Percentiles rank a stretch among this genome's conserved stretches.
phyloP scores from a whole-genome alignment of 1,140 invertebrate genomes.

The Solen grandis region DNA sequence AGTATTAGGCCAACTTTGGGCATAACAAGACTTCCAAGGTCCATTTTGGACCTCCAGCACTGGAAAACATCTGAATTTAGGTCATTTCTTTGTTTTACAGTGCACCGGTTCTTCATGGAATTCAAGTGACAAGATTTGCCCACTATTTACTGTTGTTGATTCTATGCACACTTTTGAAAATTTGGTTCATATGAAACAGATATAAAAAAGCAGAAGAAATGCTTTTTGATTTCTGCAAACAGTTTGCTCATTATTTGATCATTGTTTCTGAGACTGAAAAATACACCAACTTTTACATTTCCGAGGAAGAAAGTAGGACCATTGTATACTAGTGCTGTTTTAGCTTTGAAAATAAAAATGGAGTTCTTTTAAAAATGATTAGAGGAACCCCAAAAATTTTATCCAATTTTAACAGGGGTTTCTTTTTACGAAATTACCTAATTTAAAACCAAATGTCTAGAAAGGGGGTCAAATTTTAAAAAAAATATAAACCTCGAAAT shows the following conservation, averaged over 20 bases:
- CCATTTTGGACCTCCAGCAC: slow-evolving; percentile 49
- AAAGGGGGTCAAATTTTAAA: slow-evolving; percentile 25
- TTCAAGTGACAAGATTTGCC: too few species aligned
- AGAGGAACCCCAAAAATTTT: slow-evolving; percentile 57
- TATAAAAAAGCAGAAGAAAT: too few species aligned
- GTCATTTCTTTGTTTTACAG: slow-evolving; percentile 36
- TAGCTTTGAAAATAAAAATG: too few species aligned
- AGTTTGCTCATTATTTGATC: too few species aligned
- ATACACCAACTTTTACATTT: slow-evolving; percentile 59
- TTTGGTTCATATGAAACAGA: too few species aligned
- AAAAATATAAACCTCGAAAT: slow-evolving; percentile 42
- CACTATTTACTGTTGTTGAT: too few species aligned
- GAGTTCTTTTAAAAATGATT: too few species aligned
- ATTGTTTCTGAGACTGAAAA: slow-evolving; percentile 53
- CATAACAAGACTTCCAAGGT: slow-evolving; percentile 51
- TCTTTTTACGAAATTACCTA: slow-evolving; percentile 57
- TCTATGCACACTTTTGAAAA: slow-evolving; percentile 30
- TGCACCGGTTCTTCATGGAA: too few species aligned
- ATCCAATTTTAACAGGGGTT: slow-evolving; percentile 54
- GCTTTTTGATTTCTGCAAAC: too few species aligned
- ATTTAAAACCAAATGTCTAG: too few species aligned
- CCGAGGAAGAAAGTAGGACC: slow-evolving; percentile 50
- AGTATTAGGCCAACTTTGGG: slow-evolving; percentile 25
- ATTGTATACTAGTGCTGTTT: slow-evolving; percentile 57
- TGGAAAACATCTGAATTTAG: slow-evolving; percentile 61